Evolutionary conservation across 2,888 invertebrate species (phyloP), one percentile per base, ranked within the genome.

Genomic region (Acrobasis repandana): DNA sequence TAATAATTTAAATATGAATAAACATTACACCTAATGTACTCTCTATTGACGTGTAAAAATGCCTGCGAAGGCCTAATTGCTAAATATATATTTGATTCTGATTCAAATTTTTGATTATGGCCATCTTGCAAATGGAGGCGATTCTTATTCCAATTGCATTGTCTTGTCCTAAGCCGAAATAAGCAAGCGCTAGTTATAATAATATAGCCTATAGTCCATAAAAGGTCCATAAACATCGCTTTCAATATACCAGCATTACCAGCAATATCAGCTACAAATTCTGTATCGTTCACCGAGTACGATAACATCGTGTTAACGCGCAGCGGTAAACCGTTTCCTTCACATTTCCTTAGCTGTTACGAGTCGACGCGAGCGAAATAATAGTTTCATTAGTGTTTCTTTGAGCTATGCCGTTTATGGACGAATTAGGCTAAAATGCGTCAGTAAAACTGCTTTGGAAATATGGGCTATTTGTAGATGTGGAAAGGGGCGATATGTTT

Each of bases 221-320:
- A 28, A 28, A 28, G 28, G 6, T 28, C 28, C 14, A 18, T 36
- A 38, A 54, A 20, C 14, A 38, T 36, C 8, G 54, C 28, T 36
- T 59, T 59, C 51, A 59, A 59, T 59, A 54, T 6, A 15, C 16
- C 38, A 54, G 38, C 15, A 54, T 18, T 2, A 16, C 16, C 16
- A 54, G 38, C 15, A 54, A 54, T 54, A 54, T 54, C 20, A 54
- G 54, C 54, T 58, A 28, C 43, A 56, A 43, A 43, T 46, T 46
- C 43, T 51, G 33, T 52, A 60, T 60, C 52, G 60, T 52, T 52
- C 16, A 38, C 52, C 28, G n/a, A 51, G 46, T 38, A 48, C 58
- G 82, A 84, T 82, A 82, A 78, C 73, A 78, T 78, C 79, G 61
- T 65, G 73, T 69, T 77, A 79, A 78, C 71, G 69, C 67, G 74